Evolutionary conservation across 2,797 vertebrate genomes (phyloP), one percentile per base, ranked within the genome.

Genomic region (Pseudotriccus pelzelni): DNA sequence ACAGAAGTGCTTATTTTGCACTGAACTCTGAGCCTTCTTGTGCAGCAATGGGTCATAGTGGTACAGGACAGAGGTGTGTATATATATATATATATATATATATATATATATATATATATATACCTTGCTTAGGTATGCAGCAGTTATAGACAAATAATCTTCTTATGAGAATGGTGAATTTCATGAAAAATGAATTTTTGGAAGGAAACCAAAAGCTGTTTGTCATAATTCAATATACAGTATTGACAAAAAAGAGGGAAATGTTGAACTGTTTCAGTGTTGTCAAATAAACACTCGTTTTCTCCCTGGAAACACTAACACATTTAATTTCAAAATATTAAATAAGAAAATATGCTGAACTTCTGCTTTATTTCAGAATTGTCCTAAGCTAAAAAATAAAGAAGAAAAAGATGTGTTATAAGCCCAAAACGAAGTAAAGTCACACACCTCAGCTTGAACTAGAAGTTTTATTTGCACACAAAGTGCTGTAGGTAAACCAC

Each of bases 351-450:
- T 58, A 53, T 15, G 22, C 9, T 28, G 43, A 86, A 62, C 62
- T 93, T 83, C 91, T 89, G 44, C 28, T 94, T 91, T 60, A 32
- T 79, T 93, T 93, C 92, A 82, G 66, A 81, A 41, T 16, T 73
- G 36, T 68, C 10, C 46, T 75, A 37, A 72, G 20, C 20, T 56
- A 60, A 72, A 89, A 46, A 72, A 22, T 14, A 37, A 43, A 43
- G 23, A 44, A 81, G 34, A 70, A 66, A 62, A 91, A 50, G 50
- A 18, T n/a, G n/a, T 8, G 6, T 47, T 84, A 8, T 28, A 76
- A 84, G 21, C 32, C 32, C 55, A 55, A 85, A 76, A 47, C 9
- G 32, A 89, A 90, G 36, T 14, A 34, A 76, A 74, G 25, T 14
- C 14, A 44, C 76, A 74, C 58, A 68, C 37, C 55, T 89, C 80